Evolutionary conservation across 2,888 invertebrate species (phyloP), one percentile per base, ranked within the genome.

Genomic region (Caenorhabditis uteleia): DNA sequence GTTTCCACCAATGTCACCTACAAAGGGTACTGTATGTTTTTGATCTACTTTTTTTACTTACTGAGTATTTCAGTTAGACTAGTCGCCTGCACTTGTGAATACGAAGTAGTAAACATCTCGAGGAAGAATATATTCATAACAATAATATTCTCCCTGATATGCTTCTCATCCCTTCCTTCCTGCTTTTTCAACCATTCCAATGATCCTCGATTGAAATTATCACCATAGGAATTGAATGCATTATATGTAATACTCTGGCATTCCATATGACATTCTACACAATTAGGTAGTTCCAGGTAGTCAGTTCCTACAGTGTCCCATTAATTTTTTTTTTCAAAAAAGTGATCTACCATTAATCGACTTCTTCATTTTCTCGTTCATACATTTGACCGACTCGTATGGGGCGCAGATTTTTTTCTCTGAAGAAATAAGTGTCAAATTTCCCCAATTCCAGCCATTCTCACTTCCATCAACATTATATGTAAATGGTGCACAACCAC

Each of bases 1-100:
- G 47, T 79, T 82, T 6, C 82, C 82, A 27, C 82, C 82, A 45
- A 82, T 80, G 64, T 80, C 78, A 60, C 76, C 75, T 75, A 43
- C 25, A 64, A n/a, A n/a, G 6, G 12, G 3, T 14, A 33, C 5
- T 33, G 5, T 33, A n/a, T 33, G 29, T 29, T 29, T 29, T 29
- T 36, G 16, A 8, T 36, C 36, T 10, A n/a, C 20, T 16, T 16
- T 12, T 14, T 33, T 14, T 6, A 46, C 45, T 21, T 31, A 45
- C 45, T 36, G 10, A 73, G 43, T 21, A 74, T 72, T 45, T 75
- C 72, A 6, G 69, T 75, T 38, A 77, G 43, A 12, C 70, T 57
- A 4, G 68, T 77, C 8, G 66, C 68, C 40, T 74, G 71, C 16
- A 79, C 72, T 62, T 79, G 79, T 27, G 68, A 67, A 58, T 79